These are phyloP conservation scores for Aporophyla lueneburgensis DNA, from an alignment of 2,888 invertebrate species.

Conservation along the genomic window DNA sequence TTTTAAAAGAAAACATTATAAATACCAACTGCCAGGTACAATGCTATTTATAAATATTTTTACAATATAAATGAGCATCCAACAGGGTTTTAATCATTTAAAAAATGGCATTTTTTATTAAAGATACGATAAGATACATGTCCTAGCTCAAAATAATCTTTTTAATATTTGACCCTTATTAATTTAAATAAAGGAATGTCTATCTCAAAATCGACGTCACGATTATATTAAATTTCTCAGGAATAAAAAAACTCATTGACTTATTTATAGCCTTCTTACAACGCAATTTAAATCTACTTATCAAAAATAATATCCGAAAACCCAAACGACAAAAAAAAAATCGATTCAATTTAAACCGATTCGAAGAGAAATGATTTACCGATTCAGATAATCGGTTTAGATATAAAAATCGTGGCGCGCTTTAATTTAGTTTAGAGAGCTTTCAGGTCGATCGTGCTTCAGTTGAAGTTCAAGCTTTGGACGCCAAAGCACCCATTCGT, in stretches of 20 bases:
- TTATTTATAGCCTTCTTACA: slow-evolving; percentile 37
- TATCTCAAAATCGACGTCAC: background rate
- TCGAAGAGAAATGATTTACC: slow-evolving; percentile 53
- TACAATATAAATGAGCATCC: background rate
- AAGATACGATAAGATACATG: no score
- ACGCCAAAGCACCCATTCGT: slow-evolving; percentile 37
- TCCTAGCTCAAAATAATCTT: background rate
- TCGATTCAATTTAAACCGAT: slow-evolving; percentile 51
- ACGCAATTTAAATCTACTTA: slow-evolving; percentile 63
- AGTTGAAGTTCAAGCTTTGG: slow-evolving; percentile 36
- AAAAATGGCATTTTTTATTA: no score
- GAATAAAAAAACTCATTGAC: slow-evolving; percentile 18
- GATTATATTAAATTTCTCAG: slow-evolving; percentile 30
- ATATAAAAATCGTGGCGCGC: slow-evolving; percentile 50
- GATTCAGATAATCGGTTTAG: slow-evolving; percentile 61
- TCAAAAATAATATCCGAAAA: slow-evolving; percentile 56
- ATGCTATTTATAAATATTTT: background rate
- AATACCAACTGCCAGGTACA: background rate
- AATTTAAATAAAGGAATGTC: background rate
- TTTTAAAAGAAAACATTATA: background rate
- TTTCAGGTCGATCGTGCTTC: slow-evolving; percentile 52
- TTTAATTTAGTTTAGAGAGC: slow-evolving; percentile 59
- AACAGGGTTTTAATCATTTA: no score
- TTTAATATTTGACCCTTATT: background rate
- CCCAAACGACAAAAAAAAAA: slow-evolving; percentile 26